Base-by-base conservation (phyloP, 2,888 invertebrate genomes). In the Neoaliturus tenellus region DNA sequence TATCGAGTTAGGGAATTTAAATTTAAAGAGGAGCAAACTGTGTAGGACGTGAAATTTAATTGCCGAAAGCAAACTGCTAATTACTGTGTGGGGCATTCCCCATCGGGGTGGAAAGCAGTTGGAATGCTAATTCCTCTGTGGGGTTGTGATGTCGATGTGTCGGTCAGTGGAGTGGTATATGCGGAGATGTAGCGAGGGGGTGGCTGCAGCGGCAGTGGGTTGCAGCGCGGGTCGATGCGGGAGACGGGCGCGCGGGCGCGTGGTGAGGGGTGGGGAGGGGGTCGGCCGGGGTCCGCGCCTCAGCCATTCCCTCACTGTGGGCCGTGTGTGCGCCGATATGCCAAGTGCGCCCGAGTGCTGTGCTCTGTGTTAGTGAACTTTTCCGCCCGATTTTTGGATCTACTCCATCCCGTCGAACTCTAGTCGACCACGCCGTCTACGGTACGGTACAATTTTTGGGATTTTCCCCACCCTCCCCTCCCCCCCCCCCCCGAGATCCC, bases 281-380 rank as follows among this genome's bases (percentile, higher is more conserved):
- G 62, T 14, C 28, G 1, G 62, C 62, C 28, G 10, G 31, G 28
- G 62, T 17, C 62, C 31, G 62, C 28, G 62, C 31, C 62, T 31
- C 25, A 28, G 62, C 62, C 62, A 62, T 62, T 62, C 62, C 62
- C 62, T 62, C 62, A 17, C 62, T 17, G 62, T 62, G n/a, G n/a
- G 31, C 17, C 31, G 10, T 17, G 62, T 3, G 28, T 62, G 28
- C 62, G 62, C 31, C 62, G 62, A 4, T 62, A 62, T 62, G 62
- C 62, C 62, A 3, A 62, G 20, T 25, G 10, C 14, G 28, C 31
- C 28, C 31, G 28, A 28, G 62, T 62, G 62, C 62, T 62, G 62
- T 62, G 62, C 62, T 62, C 28, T 62, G 62, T 62, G 62, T 62
- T 62, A 62, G 62, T 62, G 62, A 3, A 31, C 62, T 31, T 25